Evolutionary conservation across 2,113 vertebrate species (phyloP), one percentile per base, ranked within the genome.

Genomic region (Sprattus sprattus): DNA sequence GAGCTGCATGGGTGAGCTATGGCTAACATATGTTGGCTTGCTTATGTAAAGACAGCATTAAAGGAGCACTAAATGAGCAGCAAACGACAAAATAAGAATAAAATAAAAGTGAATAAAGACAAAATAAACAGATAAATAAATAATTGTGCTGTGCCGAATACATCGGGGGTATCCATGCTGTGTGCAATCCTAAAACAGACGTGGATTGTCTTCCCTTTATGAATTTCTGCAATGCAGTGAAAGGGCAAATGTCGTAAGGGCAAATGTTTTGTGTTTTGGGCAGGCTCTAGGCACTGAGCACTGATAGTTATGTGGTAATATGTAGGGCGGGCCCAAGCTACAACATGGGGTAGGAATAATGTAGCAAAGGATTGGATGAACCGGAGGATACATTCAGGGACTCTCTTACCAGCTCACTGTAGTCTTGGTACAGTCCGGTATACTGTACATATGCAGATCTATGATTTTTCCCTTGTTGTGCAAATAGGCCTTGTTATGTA

Each of bases 251-350:
- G 25, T 64, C 60, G 39, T 52, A 32, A 64, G 64, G 45, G 50
- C 80, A 71, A 64, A 45, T n/a, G 52, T 49, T n/a, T 44, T 87
- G 57, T 49, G 57, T 9, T 83, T 83, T n/a, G 44, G 67, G 60
- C 75, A 86, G 39, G 0, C 18, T 90, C 88, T 83, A 84, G 88
- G 88, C 82, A 84, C 87, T 87, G 83, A 22, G 82, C 87, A n/a
- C 45, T 88, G 75, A 83, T 84, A 39, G 13, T 13, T 5, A 39
- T 81, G 81, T 75, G 80, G 81, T 60, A 32, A 8, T 84, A 47
- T 86, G 10, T 83, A 88, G 84, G 85, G 81, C 81, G 50, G 82
- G 86, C 89, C 91, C 86, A 88, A 64, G 88, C 84, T 91, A 82
- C 83, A 89, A 88, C 89, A 92, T 86, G 87, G 85, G 83, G 81